Base-by-base conservation (phyloP, 2,888 invertebrate species). In the Heliconius cydno region DNA sequence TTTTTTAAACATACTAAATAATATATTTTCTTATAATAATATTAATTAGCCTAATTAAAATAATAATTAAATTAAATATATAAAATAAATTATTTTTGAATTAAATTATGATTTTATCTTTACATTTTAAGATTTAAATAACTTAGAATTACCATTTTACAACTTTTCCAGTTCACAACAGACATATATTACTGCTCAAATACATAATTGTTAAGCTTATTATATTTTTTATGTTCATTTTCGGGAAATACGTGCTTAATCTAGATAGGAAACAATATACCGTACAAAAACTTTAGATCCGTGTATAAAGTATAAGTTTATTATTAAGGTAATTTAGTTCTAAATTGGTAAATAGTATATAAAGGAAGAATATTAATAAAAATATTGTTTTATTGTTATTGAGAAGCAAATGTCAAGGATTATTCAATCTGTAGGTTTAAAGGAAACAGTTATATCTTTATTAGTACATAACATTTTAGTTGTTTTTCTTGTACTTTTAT, bases 231-330 rank as follows among this genome's bases (percentile, higher is more conserved):
- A 65, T 15, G 25, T 72, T 13, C 38, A 28, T 74, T 78, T 79
- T 46, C 7, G 79, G 74, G 34, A 79, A 79, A 46, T 79, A 75
- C 79, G 79, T 75, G 60, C 57, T n/a, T 79, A 63, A 75, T 75
- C 68, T 79, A 22, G 19, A 19, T 46, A 79, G 74, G 74, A 79
- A 78, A 52, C 46, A 38, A 74, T 28, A 28, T 22, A n/a, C 2
- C 5, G 68, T 9, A 41, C 6, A 78, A 74, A 79, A 79, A 79
- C 72, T 25, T 46, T 46, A 78, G 52, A 74, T 74, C 67, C 78
- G 73, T 52, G 60, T 78, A 12, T 68, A 52, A 76, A 30, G 46
- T 76, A 76, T 57, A 67, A 30, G 25, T 46, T 19, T 76, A 65
- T 63, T 63, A 46, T 25, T 46, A 28, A 28, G 28, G 46, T 75